phyloP scores from a whole-genome alignment of 2,797 vertebrate species.

The Jordanella pulchra region DNA sequence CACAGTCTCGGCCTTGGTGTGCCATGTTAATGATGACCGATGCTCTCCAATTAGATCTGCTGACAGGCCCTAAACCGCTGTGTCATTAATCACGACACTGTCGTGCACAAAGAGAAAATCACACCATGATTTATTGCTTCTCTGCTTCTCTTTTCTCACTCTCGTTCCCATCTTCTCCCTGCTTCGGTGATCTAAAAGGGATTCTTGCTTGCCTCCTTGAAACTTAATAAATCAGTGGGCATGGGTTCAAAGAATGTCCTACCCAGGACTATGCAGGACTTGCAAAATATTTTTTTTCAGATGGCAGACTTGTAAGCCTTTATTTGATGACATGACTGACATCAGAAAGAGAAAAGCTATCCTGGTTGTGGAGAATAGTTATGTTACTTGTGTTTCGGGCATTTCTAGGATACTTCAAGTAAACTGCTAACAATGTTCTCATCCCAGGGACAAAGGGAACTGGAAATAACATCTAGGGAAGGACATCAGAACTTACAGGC shows the following conservation, averaged over 20 bases:
- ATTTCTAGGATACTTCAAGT: constrained; percentile 2
- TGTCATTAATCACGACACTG: constrained; percentile 82
- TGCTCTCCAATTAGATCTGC: constrained; percentile 83
- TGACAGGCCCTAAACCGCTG: constrained; percentile 80
- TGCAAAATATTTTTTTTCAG: not conserved
- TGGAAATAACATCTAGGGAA: constrained; percentile 33
- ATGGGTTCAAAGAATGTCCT: constrained; percentile 31
- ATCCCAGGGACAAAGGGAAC: constrained; percentile 1
- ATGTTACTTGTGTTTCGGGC: constrained; percentile 13
- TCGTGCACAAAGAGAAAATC: constrained; percentile 77
- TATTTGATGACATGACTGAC: constrained; percentile 25
- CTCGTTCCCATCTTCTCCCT: constrained; percentile 57
- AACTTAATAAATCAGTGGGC: constrained; percentile 69
- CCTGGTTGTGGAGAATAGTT: not conserved
- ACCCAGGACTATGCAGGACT: constrained; percentile 43
- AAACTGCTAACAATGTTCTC: not conserved
- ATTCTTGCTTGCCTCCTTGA: constrained; percentile 55
- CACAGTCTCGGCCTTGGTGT: constrained; percentile 55
- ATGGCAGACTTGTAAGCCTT: constrained; percentile 6
- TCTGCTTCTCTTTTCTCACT: constrained; percentile 56
- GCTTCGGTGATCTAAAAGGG: constrained; percentile 62
- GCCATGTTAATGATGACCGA: constrained; percentile 84
- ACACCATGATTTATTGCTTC: constrained; percentile 80
- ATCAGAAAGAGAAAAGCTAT: constrained; percentile 17
- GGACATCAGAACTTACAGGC: constrained; percentile 60